Conservation (phyloP, 2,113 vertebrate genomes). For the Cricetomys ansorgei region DNA sequence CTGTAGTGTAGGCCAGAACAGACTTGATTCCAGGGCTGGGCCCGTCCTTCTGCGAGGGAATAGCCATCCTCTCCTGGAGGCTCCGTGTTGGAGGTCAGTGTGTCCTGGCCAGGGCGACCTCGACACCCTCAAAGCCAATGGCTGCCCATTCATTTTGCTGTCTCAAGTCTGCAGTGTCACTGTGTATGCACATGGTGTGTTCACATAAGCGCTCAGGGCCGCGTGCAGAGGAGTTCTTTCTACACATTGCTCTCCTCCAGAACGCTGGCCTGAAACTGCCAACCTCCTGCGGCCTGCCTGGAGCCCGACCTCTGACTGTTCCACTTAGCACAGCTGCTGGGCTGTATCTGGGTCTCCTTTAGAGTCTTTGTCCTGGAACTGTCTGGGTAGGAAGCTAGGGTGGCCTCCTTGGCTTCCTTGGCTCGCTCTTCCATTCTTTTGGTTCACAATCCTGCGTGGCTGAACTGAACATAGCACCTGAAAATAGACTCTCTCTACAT, state of each 20-base stretch:
- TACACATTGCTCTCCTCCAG: neutral
- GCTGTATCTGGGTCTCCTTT: neutral
- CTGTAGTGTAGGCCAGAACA: neutral
- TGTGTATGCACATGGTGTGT: rapidly evolving
- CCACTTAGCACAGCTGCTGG: neutral
- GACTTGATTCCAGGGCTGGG: no score
- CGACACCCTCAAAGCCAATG: neutral
- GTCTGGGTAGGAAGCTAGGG: neutral
- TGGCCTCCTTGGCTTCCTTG: no score
- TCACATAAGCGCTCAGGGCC: neutral
- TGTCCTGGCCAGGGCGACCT: neutral
- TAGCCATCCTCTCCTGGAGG: neutral
- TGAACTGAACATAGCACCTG: neutral
- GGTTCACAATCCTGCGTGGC: neutral
- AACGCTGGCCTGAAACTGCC: neutral
- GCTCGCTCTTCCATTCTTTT: neutral
- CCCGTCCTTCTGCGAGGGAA: no score
- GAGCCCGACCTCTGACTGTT: neutral
- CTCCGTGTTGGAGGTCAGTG: neutral
- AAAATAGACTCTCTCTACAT: neutral
- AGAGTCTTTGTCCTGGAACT: neutral
- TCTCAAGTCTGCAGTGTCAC: neutral
- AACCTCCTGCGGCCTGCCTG: neutral
- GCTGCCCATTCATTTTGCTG: neutral
- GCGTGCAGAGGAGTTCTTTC: neutral